These are phyloP conservation scores for Nyctereutes procyonoides DNA, from an alignment of 2,113 vertebrate genomes.

Conservation along the genomic window DNA sequence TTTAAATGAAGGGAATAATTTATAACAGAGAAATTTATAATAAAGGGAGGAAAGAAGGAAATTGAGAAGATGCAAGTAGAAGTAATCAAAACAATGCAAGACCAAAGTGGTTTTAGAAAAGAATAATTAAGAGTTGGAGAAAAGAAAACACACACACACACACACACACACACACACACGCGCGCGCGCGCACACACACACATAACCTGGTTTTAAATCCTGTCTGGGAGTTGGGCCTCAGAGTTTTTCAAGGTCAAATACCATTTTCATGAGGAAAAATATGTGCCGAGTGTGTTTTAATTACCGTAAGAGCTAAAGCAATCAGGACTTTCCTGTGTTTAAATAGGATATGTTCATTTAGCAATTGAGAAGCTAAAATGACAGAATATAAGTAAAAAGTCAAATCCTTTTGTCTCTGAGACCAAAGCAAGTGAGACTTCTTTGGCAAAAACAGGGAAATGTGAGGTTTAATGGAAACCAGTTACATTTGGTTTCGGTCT, in stretches of 20 bases:
- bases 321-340: not conserved
- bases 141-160: not conserved
- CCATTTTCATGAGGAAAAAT: not conserved
- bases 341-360: not conserved
- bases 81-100: not conserved
- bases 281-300: conserved; percentile 35
- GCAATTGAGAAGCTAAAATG: not conserved
- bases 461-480: not conserved
- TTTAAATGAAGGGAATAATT: not conserved
- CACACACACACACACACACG: no score
- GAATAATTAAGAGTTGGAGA: not conserved
- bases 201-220: not conserved
- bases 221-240: not conserved
- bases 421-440: not conserved
- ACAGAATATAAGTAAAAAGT: not conserved
- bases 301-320: conserved; percentile 1
- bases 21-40: not conserved
- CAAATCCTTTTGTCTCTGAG: not conserved
- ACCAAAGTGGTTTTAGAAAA: not conserved
- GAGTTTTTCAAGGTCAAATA: conserved; percentile 54
- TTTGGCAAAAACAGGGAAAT: not conserved
- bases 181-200: no score
- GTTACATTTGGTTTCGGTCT: not conserved
- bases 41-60: not conserved
- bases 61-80: not conserved